Percentiles rank a stretch among this genome's conserved stretches.
phyloP scores from a whole-genome alignment of 2,113 vertebrate genomes.

The human region GRCh38 chr14:94549501-94550000 shows the following conservation, averaged over 20 bases:
- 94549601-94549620: not conserved
- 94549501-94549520: not conserved
- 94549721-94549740: not conserved
- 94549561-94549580: rapidly evolving
- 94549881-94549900: too few relatives aligned
- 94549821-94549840: too few relatives aligned
- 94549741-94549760: not conserved
- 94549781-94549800: not conserved
- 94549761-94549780: not conserved
- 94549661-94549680: not conserved
- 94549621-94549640: rapidly evolving
- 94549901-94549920: too few relatives aligned
- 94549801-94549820: too few relatives aligned
- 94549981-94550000: too few relatives aligned
- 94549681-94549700: not conserved
- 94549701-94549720: not conserved
- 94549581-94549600: not conserved
- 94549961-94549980: too few relatives aligned
- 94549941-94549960: too few relatives aligned
- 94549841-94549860: too few relatives aligned
- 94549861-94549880: too few relatives aligned
- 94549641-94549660: rapidly evolving
- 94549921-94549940: too few relatives aligned
- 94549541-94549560: rapidly evolving
- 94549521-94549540: rapidly evolving